phyloP scores from a whole-genome alignment of 2,797 vertebrate genomes.

The Alfaro cultratus region DNA sequence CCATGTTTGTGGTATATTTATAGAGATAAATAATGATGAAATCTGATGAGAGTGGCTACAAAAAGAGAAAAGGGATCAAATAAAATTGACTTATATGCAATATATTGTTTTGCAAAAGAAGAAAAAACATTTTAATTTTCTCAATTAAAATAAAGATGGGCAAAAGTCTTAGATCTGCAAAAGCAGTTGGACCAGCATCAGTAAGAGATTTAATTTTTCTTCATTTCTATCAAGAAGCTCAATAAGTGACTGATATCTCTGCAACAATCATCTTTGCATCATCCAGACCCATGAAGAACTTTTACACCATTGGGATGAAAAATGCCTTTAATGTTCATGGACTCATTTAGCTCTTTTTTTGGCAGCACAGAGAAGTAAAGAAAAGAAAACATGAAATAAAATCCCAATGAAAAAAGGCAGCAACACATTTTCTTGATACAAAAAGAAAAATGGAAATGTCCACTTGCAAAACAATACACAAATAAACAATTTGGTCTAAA shows the following conservation, averaged over 20 bases:
- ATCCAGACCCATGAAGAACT: neutral
- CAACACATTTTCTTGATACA: neutral
- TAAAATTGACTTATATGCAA: neutral
- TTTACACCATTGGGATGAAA: neutral
- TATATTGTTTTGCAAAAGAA: neutral
- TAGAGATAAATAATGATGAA: neutral
- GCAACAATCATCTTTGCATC: neutral
- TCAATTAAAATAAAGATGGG: neutral
- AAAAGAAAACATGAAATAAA: neutral
- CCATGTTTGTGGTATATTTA: neutral
- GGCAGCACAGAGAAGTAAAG: neutral
- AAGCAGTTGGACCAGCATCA: neutral
- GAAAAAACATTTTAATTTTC: neutral
- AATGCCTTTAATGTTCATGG: neutral
- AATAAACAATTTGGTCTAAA: neutral
- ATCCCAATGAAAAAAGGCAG: neutral
- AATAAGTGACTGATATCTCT: neutral
- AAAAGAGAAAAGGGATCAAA: neutral
- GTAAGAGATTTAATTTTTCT: neutral
- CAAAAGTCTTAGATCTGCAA: neutral
- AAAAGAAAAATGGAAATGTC: neutral
- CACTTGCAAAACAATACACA: neutral
- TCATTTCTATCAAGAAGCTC: neutral
- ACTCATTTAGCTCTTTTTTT: neutral
- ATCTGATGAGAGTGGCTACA: neutral